Base-by-base conservation (phyloP, 2,113 vertebrate genomes). In the Pipa parva region DNA sequence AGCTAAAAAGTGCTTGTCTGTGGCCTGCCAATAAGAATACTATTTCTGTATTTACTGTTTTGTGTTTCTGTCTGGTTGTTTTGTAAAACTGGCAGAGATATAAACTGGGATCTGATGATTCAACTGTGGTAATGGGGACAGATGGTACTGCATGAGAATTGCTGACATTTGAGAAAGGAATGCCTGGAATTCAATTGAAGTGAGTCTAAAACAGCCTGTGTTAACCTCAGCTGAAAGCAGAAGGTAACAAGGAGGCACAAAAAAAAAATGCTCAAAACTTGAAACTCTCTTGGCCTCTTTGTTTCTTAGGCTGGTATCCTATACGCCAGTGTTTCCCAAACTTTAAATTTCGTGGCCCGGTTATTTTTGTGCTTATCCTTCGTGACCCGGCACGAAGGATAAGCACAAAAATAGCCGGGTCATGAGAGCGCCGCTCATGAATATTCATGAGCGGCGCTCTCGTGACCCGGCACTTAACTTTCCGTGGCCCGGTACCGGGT, bases 151-250 rank as follows among this genome's bases (percentile, higher is more conserved):
- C 48, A 61, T 54, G 59, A 70, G 66, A 70, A 70, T 70, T 46
- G 58, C 57, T 70, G 66, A 61, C 60, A 70, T 70, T 45, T 54
- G 58, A 70, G 66, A 39, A 7, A 28, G 66, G 66, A 70, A 70
- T 70, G 66, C 49, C 24, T 61, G 66, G 66, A 70, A 70, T 70
- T 31, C 66, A 48, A 70, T 70, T 70, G 66, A 70, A 70, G 66
- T 70, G 22, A 45, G 27, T 58, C 66, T 58, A 70, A 70, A 70
- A 70, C 45, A 58, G 33, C 66, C 66, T 70, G 58, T 58, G 6
- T 31, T 70, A 61, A 70, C 66, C 66, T 70, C 66, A 24, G 48
- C 29, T 70, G 48, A 57, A 27, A 58, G 57, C 58, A 61, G 55
- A 48, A 59, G 64, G 64, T 59, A 57, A 26, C 25, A 56, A 37